Evolutionary conservation across 2,797 vertebrate genomes (phyloP), one percentile per base, ranked within the genome.

Genomic region (Cuniculus paca): DNA sequence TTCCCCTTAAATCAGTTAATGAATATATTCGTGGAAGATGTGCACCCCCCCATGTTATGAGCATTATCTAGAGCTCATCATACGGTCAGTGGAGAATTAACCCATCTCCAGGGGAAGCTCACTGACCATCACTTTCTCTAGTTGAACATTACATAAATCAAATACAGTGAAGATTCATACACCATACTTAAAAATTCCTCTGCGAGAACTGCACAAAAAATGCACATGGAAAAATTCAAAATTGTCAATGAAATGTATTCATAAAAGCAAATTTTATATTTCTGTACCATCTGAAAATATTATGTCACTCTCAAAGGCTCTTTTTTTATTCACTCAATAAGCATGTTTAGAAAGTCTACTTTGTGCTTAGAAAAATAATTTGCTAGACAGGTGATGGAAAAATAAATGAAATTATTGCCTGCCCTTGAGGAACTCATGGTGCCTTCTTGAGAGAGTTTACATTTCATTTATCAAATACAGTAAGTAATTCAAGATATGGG

Each of bases 381-480:
- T 80, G 11, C 13, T 19, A 94, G 56, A 68, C 11, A 26, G 14
- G 14, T 75, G 48, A 72, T n/a, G 45, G 6, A 52, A 72, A 88
- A 89, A n/a, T 74, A 28, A 75, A 68, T 65, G 52, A 90, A 56
- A 82, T 65, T 19, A 34, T 42, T 42, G 16, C 3, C 48, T 90
- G 20, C 7, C 26, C 19, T 89, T 63, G n/a, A 84, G 65, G 8
- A 94, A 45, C 9, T 56, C 31, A n/a, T 4, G 2, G 6, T 75
- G 45, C 20, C 9, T 75, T 52, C 24, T 74, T 17, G 82, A 31
- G 16, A 2, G 42, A 79, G 14, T 91, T 83, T 63, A 52, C 16
- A 74, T 88, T 91, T 85, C 8, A 68, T 81, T 58, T 65, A 61
- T 90, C 39, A 94, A 90, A 68, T 61, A 68, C 24, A 52, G 52